Base-by-base conservation (phyloP, 2,888 invertebrate genomes). In the Lepidochitona cinerea region DNA sequence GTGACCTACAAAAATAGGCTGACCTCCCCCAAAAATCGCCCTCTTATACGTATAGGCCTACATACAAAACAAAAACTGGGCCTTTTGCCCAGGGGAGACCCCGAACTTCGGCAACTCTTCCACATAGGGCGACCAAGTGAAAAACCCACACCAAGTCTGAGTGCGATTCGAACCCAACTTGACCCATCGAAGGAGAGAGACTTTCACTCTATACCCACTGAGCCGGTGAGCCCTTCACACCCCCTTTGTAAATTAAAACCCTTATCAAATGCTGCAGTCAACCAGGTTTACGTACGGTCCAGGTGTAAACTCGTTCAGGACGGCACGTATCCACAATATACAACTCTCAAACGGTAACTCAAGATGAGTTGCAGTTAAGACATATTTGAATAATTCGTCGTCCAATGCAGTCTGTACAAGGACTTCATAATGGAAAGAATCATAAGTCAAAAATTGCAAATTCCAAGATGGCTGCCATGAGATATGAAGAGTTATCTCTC, bases 381-480 rank as follows among this genome's bases (percentile, higher is more conserved):
- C 69, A 77, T 75, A 83, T 6, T 76, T 76, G 9, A 71, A 65
- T 67, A 75, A 75, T 35, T 73, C 69, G 26, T 79, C 79, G 26
- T 67, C 52, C 12, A 72, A 72, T 4, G 41, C 66, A 37, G 83
- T 78, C 52, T 86, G 85, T 29, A 87, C 41, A 75, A 83, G 76
- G 33, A 88, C 77, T 71, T 86, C 85, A 78, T 86, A 88, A 7
- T 78, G 71, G n/a, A 86, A 35, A 7, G 59, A 70, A 18, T 53
- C 32, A 70, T 59, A 72, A 12, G 59, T 54, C n/a, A 84, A 64
- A 72, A 75, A 82, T 12, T 77, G 65, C 0, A 83, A n/a, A 70
- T 86, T 87, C 85, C 86, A 85, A 0, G 88, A 87, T n/a, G 71
- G 74, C 18, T 74, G 71, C 87, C 87, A 89, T 7, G 74, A 64